Evolutionary conservation across 2,888 invertebrate genomes (phyloP).

Genomic region (Shargacucullia verbasci): DNA sequence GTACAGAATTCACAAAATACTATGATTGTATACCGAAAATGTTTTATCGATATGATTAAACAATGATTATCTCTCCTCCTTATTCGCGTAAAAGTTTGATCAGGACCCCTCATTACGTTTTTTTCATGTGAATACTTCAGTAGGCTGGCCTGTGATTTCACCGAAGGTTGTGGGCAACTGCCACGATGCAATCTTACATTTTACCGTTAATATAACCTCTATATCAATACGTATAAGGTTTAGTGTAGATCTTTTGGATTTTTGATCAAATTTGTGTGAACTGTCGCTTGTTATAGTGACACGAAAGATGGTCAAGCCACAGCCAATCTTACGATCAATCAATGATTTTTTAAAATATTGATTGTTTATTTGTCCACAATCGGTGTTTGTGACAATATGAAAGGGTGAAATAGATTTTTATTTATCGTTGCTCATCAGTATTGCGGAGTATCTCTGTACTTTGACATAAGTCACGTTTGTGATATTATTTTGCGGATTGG

Average conservation of each 20-base stretch:
- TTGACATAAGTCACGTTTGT: no score
- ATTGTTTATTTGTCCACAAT: neutral
- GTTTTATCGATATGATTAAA: slow-evolving; percentile 36
- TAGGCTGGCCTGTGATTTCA: slow-evolving; percentile 75
- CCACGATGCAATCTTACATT: slow-evolving; percentile 5
- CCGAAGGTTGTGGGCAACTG: slow-evolving; percentile 51
- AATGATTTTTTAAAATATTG: neutral
- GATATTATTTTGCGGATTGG: no score
- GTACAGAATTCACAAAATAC: no score
- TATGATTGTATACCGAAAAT: no score
- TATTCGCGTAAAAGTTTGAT: slow-evolving; percentile 75
- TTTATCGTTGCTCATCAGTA: no score
- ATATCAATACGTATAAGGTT: neutral
- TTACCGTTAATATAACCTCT: slow-evolving; percentile 8
- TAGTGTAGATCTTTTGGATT: neutral
- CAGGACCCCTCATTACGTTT: slow-evolving; percentile 80
- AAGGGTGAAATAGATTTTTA: neutral
- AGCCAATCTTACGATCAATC: neutral
- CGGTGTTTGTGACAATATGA: neutral
- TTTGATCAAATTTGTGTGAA: neutral
- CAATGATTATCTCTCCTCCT: slow-evolving; percentile 47
- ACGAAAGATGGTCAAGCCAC: neutral
- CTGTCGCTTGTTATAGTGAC: neutral
- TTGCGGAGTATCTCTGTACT: no score
- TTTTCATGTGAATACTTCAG: slow-evolving; percentile 80